Evolutionary conservation across 2,888 invertebrate genomes (phyloP).

Genomic region (Chloroclystis v-ata): DNA sequence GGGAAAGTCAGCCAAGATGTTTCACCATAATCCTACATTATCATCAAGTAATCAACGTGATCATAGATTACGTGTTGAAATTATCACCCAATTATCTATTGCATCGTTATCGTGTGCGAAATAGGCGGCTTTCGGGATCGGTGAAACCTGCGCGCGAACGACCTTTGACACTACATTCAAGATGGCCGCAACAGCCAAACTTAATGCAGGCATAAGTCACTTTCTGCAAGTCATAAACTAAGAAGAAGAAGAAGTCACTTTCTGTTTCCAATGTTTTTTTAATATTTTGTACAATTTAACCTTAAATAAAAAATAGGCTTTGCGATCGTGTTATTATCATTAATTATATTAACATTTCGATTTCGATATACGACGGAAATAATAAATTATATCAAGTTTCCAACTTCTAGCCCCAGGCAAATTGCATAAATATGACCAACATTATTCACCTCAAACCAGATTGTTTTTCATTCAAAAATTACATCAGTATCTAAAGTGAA

Average conservation of each 20-base stretch:
- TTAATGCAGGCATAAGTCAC: conserved; percentile 28
- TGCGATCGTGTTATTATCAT: neutral
- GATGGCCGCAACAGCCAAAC: conserved; percentile 67
- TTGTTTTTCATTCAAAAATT: neutral
- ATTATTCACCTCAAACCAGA: too few relatives aligned
- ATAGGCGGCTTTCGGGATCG: conserved; percentile 47
- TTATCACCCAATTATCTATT: conserved; percentile 49
- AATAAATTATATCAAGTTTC: too few relatives aligned
- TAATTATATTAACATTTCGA: too few relatives aligned
- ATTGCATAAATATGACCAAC: too few relatives aligned
- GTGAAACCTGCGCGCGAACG: conserved; percentile 60
- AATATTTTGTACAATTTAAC: neutral
- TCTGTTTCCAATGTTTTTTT: too few relatives aligned
- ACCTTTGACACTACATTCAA: conserved; percentile 67
- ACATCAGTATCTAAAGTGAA: neutral
- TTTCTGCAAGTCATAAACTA: too few relatives aligned
- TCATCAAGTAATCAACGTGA: conserved; percentile 32
- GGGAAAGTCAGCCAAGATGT: too few relatives aligned
- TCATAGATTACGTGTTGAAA: conserved; percentile 34
- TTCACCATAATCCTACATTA: conserved; percentile 30
- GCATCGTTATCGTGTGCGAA: conserved; percentile 46
- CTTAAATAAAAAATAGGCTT: neutral
- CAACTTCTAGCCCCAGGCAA: too few relatives aligned
- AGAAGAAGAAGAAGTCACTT: too few relatives aligned
- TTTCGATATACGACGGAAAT: too few relatives aligned